Evolutionary conservation across 2,797 vertebrate genomes (phyloP).

Genomic region (Sorex maritimensis): DNA sequence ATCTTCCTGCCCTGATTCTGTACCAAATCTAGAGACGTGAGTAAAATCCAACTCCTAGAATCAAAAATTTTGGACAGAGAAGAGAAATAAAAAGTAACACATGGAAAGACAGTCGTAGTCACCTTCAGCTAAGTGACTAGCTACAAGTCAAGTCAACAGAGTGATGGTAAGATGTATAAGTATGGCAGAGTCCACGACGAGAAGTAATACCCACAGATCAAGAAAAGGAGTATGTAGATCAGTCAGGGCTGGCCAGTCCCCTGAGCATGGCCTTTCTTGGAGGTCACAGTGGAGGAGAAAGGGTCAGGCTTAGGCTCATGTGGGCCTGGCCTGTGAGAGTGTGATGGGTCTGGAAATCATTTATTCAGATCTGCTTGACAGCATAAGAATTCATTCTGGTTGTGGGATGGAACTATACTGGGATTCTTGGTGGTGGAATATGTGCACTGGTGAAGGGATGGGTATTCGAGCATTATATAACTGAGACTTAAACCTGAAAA

Average conservation of each 20-base stretch:
- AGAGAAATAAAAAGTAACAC: not conserved
- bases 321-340: not conserved
- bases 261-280: fast-evolving
- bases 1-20: too few species aligned
- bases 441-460: too few species aligned
- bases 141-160: not conserved
- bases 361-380: not conserved
- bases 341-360: fast-evolving
- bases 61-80: not conserved
- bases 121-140: not conserved
- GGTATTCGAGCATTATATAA: too few species aligned
- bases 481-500: too few species aligned
- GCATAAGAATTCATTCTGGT: not conserved
- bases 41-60: not conserved
- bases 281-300: not conserved
- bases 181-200: fast-evolving
- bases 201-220: not conserved
- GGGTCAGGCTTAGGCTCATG: fast-evolving
- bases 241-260: too few species aligned
- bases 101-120: not conserved
- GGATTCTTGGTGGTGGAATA: too few species aligned
- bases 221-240: too few species aligned
- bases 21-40: not conserved
- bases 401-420: too few species aligned
- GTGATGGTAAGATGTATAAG: too few species aligned